Evolutionary conservation across 23 tunicate genomes (phyloP), one percentile per base, ranked within the genome.

Genomic region (Trididemnum nubilum): DNA sequence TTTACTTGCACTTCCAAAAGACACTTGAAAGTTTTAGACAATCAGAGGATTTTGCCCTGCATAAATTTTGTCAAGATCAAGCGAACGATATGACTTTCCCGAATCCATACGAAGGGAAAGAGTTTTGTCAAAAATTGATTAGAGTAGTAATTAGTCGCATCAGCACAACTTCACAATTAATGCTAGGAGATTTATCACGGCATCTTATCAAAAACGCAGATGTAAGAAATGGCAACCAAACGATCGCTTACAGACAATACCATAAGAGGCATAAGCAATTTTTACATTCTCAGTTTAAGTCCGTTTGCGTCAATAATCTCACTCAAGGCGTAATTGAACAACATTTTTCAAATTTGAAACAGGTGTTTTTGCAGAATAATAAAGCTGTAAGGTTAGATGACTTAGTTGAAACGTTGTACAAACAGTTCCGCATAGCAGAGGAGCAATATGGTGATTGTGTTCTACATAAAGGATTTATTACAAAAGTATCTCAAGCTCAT

Each of bases 181-280:
- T 82, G 85, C 27, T 70, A 2, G 85, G 85, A 28, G 85, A 82
- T 44, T 71, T 82, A 37, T 82, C 85, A 77, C 85, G 85, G 12
- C 85, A 82, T 25, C 21, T n/a, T n/a, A n/a, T n/a, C n/a, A n/a
- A n/a, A n/a, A n/a, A n/a, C n/a, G n/a, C n/a, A n/a, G n/a, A n/a
- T n/a, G n/a, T n/a, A n/a, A n/a, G n/a, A n/a, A n/a, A n/a, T n/a
- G n/a, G n/a, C n/a, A n/a, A n/a, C n/a, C n/a, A n/a, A n/a, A n/a
- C n/a, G n/a, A n/a, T n/a, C n/a, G n/a, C n/a, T n/a, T n/a, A n/a
- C n/a, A n/a, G n/a, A n/a, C n/a, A n/a, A n/a, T n/a, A n/a, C n/a
- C n/a, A n/a, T n/a, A n/a, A n/a, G n/a, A n/a, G n/a, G n/a, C n/a
- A n/a, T n/a, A n/a, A n/a, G n/a, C n/a, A n/a, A n/a, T n/a, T n/a